Percentiles rank a stretch among this genome's conserved stretches.
Evolutionary conservation across 2,888 invertebrate genomes (phyloP).

Genomic region (Archips crataeganus): DNA sequence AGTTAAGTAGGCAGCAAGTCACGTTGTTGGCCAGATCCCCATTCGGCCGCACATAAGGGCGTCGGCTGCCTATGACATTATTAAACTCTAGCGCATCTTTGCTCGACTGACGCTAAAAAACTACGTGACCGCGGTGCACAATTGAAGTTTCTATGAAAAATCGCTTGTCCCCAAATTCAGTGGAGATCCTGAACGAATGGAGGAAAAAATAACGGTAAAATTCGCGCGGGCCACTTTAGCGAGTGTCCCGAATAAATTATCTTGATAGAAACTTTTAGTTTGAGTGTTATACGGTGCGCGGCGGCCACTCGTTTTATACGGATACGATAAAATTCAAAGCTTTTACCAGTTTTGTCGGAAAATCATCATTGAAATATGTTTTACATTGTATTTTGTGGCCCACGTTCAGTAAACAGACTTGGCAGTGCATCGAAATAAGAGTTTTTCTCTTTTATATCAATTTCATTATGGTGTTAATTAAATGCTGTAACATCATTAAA

Average conservation of each 20-base stretch:
- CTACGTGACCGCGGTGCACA: slow-evolving; percentile 80
- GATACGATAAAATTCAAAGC: slow-evolving; percentile 62
- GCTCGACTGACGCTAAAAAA: slow-evolving; percentile 74
- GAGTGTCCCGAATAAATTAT: slow-evolving; percentile 81
- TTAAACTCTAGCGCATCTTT: slow-evolving; percentile 80
- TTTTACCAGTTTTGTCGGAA: slow-evolving; percentile 44
- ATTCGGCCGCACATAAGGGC: slow-evolving; percentile 51
- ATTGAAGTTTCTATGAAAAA: slow-evolving; percentile 71
- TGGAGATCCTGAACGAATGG: slow-evolving; percentile 70
- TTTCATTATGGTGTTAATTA: no score
- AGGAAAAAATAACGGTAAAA: slow-evolving; percentile 71
- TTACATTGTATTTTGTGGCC: neutral
- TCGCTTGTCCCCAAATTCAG: slow-evolving; percentile 67
- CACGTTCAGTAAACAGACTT: neutral
- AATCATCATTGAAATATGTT: slow-evolving; percentile 11
- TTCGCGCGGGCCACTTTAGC: slow-evolving; percentile 65
- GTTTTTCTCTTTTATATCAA: no score
- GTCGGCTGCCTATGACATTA: slow-evolving; percentile 73
- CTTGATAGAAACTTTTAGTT: slow-evolving; percentile 78
- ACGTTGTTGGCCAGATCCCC: slow-evolving; percentile 51
- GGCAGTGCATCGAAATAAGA: neutral
- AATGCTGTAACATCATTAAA: no score
- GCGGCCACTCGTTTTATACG: slow-evolving; percentile 59
- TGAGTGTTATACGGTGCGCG: slow-evolving; percentile 62
- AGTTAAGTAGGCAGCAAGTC: slow-evolving; percentile 46